Conservation (phyloP, 2,888 invertebrate genomes). For the Nomada goodeniana region DNA sequence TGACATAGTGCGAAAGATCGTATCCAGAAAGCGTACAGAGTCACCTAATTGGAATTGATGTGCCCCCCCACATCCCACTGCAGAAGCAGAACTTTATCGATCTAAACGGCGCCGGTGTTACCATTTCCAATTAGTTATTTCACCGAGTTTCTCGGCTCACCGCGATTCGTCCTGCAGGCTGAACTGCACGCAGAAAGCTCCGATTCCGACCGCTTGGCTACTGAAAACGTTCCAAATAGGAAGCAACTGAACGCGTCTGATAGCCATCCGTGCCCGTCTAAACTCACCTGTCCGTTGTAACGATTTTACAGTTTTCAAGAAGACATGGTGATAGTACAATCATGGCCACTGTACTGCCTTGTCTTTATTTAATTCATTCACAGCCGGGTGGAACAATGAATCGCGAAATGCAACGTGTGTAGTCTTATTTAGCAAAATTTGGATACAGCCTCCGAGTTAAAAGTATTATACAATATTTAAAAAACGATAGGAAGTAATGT, state of each 20-base stretch:
- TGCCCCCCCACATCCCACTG: constrained; percentile 34
- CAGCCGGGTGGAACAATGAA: no score
- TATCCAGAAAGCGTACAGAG: constrained; percentile 34
- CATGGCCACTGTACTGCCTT: no score
- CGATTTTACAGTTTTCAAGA: constrained; percentile 37
- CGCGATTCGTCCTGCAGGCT: constrained; percentile 46
- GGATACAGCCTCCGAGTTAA: no score
- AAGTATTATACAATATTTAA: no score
- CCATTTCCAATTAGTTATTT: constrained; percentile 70
- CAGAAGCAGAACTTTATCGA: constrained; percentile 60
- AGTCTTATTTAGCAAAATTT: no score
- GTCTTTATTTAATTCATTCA: no score
- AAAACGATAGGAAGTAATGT: no score
- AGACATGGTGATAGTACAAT: no score
- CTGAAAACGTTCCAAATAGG: constrained; percentile 72
- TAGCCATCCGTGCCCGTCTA: constrained; percentile 68
- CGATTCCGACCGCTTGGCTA: constrained; percentile 67
- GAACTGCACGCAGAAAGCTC: constrained; percentile 43
- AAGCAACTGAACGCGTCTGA: constrained; percentile 68
- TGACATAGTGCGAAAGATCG: constrained; percentile 44
- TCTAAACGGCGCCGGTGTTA: constrained; percentile 58
- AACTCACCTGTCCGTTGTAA: constrained; percentile 67
- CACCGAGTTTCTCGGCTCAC: constrained; percentile 67
- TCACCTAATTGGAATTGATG: constrained; percentile 57
- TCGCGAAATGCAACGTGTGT: no score